These are phyloP conservation scores for Daptonema setosum DNA, from an alignment of 2,888 invertebrate species.

Conservation along the genomic window DNA sequence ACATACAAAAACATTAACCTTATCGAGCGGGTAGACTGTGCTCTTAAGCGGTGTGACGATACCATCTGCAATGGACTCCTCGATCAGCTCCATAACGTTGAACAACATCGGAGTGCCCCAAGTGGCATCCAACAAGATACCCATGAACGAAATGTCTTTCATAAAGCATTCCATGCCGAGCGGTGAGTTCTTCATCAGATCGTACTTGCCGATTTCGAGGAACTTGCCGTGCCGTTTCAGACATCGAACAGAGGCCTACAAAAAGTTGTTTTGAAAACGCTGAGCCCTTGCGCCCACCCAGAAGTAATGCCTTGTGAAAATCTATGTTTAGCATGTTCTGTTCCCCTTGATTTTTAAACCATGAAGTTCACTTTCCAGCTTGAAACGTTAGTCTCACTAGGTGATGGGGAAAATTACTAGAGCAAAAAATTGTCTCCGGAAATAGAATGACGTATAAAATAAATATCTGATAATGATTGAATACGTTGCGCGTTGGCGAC, in stretches of 20 bases:
- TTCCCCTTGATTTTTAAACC: too few species aligned
- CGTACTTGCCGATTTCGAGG: slow-evolving; percentile 85
- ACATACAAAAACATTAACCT: slow-evolving; percentile 43
- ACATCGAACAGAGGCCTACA: slow-evolving; percentile 41
- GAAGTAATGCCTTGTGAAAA: too few species aligned
- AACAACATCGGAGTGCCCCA: slow-evolving; percentile 17
- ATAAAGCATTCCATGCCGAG: slow-evolving; percentile 80
- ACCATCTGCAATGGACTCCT: slow-evolving; percentile 32
- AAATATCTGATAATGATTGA: too few species aligned
- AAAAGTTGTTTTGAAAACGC: slow-evolving; percentile 42
- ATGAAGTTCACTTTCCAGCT: too few species aligned
- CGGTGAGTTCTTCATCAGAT: slow-evolving; percentile 62
- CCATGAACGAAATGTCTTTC: slow-evolving; percentile 86
- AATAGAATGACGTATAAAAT: too few species aligned
- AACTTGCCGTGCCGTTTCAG: slow-evolving; percentile 71
- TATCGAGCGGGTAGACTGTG: slow-evolving; percentile 37
- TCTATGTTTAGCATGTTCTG: too few species aligned
- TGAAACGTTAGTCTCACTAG: too few species aligned
- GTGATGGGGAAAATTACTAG: too few species aligned
- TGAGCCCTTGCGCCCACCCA: too few species aligned
- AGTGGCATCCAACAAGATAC: slow-evolving; percentile 66
- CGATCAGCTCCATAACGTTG: background rate
- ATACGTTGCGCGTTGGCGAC: too few species aligned
- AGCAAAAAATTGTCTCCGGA: too few species aligned
- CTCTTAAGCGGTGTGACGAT: slow-evolving; percentile 54